Evolutionary conservation across 2,113 vertebrate genomes (phyloP).

Genomic region (Dipodomys spectabilis): DNA sequence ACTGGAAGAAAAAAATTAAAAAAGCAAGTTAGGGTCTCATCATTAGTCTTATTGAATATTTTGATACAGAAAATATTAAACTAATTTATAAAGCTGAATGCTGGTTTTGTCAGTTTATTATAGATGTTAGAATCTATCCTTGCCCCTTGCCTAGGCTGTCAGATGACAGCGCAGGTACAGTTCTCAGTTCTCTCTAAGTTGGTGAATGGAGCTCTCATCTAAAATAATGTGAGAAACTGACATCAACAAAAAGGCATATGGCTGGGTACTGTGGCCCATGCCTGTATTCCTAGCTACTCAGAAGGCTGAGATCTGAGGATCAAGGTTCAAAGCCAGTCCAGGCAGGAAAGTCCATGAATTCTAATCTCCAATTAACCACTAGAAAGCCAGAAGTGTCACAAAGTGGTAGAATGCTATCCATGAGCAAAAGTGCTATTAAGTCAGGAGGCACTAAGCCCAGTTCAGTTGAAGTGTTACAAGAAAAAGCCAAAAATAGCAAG

Average conservation of each 20-base stretch:
- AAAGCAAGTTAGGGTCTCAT: background rate
- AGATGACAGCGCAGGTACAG: too few relatives aligned
- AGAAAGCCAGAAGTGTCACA: too few relatives aligned
- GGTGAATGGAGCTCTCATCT: background rate
- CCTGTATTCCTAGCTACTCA: too few relatives aligned
- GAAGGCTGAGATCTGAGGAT: too few relatives aligned
- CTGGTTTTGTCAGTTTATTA: background rate
- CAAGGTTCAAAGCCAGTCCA: too few relatives aligned
- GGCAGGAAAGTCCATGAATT: too few relatives aligned
- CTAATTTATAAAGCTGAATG: constrained; percentile 17
- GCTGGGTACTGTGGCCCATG: too few relatives aligned
- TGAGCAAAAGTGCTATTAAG: background rate
- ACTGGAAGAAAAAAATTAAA: background rate
- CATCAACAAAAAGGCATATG: background rate
- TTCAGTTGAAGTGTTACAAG: background rate
- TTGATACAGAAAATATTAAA: background rate
- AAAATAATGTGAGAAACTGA: background rate
- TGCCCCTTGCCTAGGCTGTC: too few relatives aligned
- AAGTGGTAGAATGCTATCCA: too few relatives aligned
- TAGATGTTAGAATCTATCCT: background rate
- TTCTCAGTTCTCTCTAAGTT: background rate
- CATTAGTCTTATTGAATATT: background rate
- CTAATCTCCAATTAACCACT: too few relatives aligned
- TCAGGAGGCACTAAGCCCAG: background rate
- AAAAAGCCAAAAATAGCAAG: background rate